Evolutionary conservation across 2,797 vertebrate genomes (phyloP), one percentile per base, ranked within the genome.

Genomic region (Clarias platycephalus): DNA sequence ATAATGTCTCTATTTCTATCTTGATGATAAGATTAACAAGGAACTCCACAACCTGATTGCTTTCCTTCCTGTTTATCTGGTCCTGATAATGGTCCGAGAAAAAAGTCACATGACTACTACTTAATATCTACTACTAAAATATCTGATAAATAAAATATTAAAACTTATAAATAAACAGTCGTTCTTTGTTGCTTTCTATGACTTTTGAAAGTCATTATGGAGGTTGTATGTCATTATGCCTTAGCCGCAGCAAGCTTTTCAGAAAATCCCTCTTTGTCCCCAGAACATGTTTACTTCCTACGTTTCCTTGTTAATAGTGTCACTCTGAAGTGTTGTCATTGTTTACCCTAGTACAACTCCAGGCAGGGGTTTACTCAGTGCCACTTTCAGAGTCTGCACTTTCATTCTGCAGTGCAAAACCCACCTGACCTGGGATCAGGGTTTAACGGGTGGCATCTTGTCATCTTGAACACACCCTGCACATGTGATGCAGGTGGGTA

Each of bases 1-100:
- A 63, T 83, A 87, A 80, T 85, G 81, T 80, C 63, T 79, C 58
- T 85, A 76, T 40, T 40, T 77, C 53, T 83, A 75, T 85, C 86
- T 86, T 81, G 81, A 83, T 63, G 82, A 84, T 87, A 78, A 89
- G 87, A 88, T 88, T 84, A 86, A 79, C 58, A 34, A 75, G 62
- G 79, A 86, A 84, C 87, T 72, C 57, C 49, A 72, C 66, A 80
- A 83, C 26, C 72, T 72, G 84, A 88, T 88, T 88, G 81, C 82
- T 55, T 84, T 85, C 80, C 78, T 89, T 90, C 87, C 89, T 89
- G 87, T 88, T 90, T 86, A 86, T 89, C 86, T 87, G 31, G 72
- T 84, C 80, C 83, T 83, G 87, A 87, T 88, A 86, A 87, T 44
- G 4, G 58, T 86, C 72, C 70, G 71, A 88, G 82, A 74, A 87